A percentile compares a stretch with the other conserved stretches of the same genome.
These are phyloP conservation scores for Crematogaster levior DNA, from an alignment of 2,888 invertebrate species.

Conservation along the genomic window DNA sequence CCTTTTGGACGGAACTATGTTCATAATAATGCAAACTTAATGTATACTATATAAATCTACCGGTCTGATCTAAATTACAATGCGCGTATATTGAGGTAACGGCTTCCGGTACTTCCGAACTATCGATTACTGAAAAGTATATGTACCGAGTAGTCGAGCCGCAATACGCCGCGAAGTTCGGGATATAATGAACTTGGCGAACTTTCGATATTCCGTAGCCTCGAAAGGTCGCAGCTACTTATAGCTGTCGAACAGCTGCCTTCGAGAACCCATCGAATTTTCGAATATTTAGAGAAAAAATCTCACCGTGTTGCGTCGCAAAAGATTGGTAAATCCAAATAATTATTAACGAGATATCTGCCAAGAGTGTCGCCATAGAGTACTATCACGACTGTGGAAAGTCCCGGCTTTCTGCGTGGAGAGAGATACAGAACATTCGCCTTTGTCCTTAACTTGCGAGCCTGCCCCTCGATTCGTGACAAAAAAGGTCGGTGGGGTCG, in stretches of 20 bases:
- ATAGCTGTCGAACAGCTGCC: constrained; percentile 31
- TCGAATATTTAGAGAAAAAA: not conserved
- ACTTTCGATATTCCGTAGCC: constrained; percentile 49
- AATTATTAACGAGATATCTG: not conserved
- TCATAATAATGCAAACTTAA: not conserved
- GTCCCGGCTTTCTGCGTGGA: not conserved
- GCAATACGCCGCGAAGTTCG: constrained; percentile 52
- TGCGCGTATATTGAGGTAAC: constrained; percentile 28
- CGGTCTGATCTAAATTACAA: constrained; percentile 22
- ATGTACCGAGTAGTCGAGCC: constrained; percentile 39
- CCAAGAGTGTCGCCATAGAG: not conserved
- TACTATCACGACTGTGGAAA: not conserved
- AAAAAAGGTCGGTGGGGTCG: constrained; percentile 16
- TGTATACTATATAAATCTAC: constrained; percentile 17
- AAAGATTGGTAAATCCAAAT: not conserved
- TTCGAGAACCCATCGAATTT: not conserved
- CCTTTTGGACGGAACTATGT: not conserved
- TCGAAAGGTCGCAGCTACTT: constrained; percentile 45
- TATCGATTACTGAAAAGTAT: constrained; percentile 62
- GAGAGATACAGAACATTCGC: not conserved
- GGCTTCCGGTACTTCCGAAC: constrained; percentile 49
- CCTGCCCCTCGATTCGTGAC: not conserved
- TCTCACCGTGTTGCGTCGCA: too few species aligned
- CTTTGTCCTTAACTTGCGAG: constrained; percentile 24
- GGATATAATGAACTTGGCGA: constrained; percentile 51